These are phyloP conservation scores for Patiria miniata DNA, from an alignment of 35 echinoderm and acorn worm species.

Conservation along the genomic window DNA sequence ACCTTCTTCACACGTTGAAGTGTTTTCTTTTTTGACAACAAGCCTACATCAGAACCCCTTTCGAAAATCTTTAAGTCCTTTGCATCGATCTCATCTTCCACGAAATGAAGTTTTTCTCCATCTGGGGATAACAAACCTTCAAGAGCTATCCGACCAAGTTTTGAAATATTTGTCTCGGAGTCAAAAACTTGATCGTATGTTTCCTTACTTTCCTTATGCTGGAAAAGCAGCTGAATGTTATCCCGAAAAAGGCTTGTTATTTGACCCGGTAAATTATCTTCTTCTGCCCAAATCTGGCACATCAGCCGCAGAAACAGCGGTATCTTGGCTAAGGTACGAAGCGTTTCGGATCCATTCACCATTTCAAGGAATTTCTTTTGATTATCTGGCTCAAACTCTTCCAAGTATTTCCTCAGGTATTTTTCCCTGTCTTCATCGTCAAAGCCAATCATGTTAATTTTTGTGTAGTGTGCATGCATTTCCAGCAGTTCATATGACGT, in stretches of 20 bases:
- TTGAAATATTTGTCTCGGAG: not conserved
- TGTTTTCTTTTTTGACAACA: not conserved
- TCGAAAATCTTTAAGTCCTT: not conserved
- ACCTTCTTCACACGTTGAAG: not conserved
- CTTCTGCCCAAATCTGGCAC: not conserved
- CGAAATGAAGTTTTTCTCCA: not conserved
- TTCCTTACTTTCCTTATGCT: not conserved
- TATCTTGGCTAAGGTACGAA: not conserved
- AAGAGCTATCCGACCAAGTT: constrained; percentile 19
- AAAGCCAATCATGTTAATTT: not conserved
- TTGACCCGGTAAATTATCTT: not conserved
- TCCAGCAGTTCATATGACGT: not conserved
- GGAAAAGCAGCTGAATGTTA: not conserved
- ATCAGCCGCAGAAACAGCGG: constrained; percentile 2
- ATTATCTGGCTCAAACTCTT: not conserved
- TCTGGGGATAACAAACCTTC: not conserved
- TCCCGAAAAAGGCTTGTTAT: not conserved
- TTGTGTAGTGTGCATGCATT: not conserved
- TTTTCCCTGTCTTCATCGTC: not conserved
- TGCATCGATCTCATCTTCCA: not conserved
- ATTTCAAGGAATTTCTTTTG: not conserved
- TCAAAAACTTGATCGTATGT: not conserved
- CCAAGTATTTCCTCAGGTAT: not conserved
- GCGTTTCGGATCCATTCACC: not conserved
- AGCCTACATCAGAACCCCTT: constrained; percentile 3